These are phyloP conservation scores for Nibea albiflora DNA, from an alignment of 2,113 vertebrate genomes.

Conservation along the genomic window DNA sequence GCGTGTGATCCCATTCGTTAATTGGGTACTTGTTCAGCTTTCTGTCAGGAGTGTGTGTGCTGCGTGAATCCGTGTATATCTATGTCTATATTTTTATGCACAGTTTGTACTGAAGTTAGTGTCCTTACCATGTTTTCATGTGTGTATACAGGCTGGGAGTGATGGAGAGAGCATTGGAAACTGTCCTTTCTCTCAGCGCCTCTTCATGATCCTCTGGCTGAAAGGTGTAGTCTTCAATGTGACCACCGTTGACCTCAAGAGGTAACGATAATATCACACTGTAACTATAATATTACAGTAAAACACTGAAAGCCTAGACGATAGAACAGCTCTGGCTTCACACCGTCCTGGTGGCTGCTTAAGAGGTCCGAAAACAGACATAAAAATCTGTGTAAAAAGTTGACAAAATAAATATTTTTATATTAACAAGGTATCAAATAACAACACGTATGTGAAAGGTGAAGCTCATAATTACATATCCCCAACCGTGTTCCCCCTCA, in stretches of 20 bases:
- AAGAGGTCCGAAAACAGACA: not conserved
- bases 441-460: too few species aligned
- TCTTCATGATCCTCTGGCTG: conserved; percentile 99
- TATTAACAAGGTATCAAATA: not conserved
- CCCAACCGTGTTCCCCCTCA: too few species aligned
- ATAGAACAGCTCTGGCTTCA: not conserved
- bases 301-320: not conserved
- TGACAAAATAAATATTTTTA: not conserved
- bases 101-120: not conserved
- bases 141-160: conserved; percentile 87
- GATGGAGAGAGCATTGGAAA: conserved; percentile 98
- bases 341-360: not conserved
- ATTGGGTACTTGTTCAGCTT: not conserved
- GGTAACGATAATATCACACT: conserved; percentile 79
- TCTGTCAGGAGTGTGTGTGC: not conserved
- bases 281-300: not conserved
- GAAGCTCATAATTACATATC: not conserved
- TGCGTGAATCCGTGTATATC: not conserved
- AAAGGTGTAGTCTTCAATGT: conserved; percentile 99
- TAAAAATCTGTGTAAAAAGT: not conserved
- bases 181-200: conserved; percentile 96
- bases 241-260: conserved; percentile 97
- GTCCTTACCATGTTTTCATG: conserved; percentile 22
- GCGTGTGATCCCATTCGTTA: not conserved
- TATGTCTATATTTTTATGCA: not conserved